A percentile compares a stretch with the other conserved stretches of the same genome.
These are phyloP conservation scores for Pempheris klunzingeri DNA, from an alignment of 2,797 vertebrate species.

Conservation along the genomic window DNA sequence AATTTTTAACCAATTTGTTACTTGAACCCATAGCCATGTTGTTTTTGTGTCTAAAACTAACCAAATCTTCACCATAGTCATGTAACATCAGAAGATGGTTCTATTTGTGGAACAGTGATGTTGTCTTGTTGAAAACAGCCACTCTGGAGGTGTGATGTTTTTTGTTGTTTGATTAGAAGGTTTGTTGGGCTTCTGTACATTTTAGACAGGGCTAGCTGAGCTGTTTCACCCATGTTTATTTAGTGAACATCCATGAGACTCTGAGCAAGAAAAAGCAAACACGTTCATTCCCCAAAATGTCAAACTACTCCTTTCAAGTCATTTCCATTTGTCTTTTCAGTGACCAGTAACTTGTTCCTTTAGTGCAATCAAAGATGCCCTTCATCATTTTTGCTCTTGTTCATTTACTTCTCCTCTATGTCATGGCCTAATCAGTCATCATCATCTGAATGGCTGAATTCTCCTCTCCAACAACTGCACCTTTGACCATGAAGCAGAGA, in stretches of 20 bases:
- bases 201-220: accelerated
- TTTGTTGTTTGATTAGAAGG: no score
- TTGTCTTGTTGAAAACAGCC: no score
- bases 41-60: neutral
- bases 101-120: neutral
- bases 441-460: slow-evolving; percentile 41
- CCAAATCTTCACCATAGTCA: neutral
- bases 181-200: no score
- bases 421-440: slow-evolving; percentile 20
- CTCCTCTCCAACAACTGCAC: slow-evolving; percentile 45
- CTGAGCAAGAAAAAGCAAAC: neutral
- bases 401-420: slow-evolving; percentile 1
- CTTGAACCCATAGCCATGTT: neutral
- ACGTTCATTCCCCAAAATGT: neutral
- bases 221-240: neutral
- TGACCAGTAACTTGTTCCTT: neutral
- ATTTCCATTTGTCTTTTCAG: neutral
- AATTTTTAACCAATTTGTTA: neutral
- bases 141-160: neutral
- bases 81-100: neutral
- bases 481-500: slow-evolving; percentile 43
- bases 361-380: neutral
- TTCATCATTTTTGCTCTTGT: neutral
- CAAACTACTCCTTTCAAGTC: neutral
- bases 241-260: neutral